Evolutionary conservation across 2,888 invertebrate species (phyloP).

Genomic region (Pterostichus niger): DNA sequence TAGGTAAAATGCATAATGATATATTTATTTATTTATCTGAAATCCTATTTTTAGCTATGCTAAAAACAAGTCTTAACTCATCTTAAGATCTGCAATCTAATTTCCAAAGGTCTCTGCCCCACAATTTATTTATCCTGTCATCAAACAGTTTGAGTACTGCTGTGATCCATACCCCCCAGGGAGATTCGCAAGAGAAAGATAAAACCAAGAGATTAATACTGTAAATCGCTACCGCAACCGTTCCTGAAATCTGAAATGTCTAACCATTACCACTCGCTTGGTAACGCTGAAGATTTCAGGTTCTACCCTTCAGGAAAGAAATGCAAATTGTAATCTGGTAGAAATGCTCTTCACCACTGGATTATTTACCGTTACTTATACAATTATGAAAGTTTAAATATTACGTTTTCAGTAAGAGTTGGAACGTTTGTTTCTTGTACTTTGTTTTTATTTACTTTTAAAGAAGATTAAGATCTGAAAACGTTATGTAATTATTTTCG

Average conservation of each 20-base stretch:
- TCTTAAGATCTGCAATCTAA: neutral
- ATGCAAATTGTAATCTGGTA: neutral
- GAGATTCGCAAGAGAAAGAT: conserved; percentile 1
- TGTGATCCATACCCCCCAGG: neutral
- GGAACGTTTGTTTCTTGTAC: neutral
- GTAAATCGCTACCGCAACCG: neutral
- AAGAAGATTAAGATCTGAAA: neutral
- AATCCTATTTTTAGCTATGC: too few relatives aligned
- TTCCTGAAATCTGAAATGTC: neutral
- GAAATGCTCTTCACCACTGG: neutral
- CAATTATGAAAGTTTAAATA: conserved; percentile 8
- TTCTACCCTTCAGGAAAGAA: neutral
- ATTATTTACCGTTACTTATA: neutral
- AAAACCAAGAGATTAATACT: conserved; percentile 11
- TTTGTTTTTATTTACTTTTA: neutral
- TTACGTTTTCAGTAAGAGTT: neutral
- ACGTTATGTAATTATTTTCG: neutral
- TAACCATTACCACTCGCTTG: neutral
- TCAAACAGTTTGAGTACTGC: neutral
- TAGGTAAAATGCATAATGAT: too few relatives aligned
- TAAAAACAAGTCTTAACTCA: too few relatives aligned
- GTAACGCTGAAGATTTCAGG: neutral
- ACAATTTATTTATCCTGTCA: neutral
- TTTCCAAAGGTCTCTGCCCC: neutral
- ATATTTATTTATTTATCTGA: too few relatives aligned